Evolutionary conservation across 2,888 invertebrate species (phyloP).

Genomic region (Acleris laterana): DNA sequence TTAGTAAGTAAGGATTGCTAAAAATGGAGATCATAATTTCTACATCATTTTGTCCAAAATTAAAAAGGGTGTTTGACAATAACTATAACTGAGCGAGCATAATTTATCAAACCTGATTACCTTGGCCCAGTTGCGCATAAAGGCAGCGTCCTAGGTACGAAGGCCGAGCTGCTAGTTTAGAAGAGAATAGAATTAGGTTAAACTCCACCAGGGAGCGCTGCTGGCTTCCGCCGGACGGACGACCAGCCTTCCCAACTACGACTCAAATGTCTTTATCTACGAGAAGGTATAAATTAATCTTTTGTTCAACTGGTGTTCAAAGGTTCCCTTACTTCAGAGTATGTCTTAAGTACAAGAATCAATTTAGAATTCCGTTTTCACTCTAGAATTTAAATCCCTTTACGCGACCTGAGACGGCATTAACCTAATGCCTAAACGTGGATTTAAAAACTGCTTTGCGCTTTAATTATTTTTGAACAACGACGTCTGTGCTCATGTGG

Average conservation of each 20-base stretch:
- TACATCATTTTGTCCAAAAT: not conserved
- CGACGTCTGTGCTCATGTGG: too few relatives aligned
- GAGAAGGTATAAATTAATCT: conserved; percentile 3
- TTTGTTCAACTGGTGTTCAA: not conserved
- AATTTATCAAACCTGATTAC: conserved; percentile 38
- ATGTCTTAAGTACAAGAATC: not conserved
- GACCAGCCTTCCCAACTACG: conserved; percentile 22
- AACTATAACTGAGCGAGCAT: conserved; percentile 1
- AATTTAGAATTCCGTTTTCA: not conserved
- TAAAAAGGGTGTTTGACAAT: not conserved
- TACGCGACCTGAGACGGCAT: too few relatives aligned
- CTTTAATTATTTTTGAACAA: too few relatives aligned
- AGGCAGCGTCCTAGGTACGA: conserved; percentile 47
- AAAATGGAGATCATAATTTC: not conserved
- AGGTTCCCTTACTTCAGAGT: not conserved
- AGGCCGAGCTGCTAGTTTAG: conserved; percentile 42
- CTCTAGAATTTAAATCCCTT: too few relatives aligned
- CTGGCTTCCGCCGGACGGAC: conserved; percentile 39
- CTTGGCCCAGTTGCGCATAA: conserved; percentile 50
- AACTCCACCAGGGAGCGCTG: conserved; percentile 48
- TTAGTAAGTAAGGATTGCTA: too few relatives aligned
- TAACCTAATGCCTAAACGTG: too few relatives aligned
- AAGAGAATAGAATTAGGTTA: conserved; percentile 68
- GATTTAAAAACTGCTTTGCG: too few relatives aligned
- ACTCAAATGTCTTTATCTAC: conserved; percentile 15